A percentile compares a stretch with the other conserved stretches of the same genome.
phyloP scores from a whole-genome alignment of 2,888 invertebrate species.

The Listrodromus nycthemerus region DNA sequence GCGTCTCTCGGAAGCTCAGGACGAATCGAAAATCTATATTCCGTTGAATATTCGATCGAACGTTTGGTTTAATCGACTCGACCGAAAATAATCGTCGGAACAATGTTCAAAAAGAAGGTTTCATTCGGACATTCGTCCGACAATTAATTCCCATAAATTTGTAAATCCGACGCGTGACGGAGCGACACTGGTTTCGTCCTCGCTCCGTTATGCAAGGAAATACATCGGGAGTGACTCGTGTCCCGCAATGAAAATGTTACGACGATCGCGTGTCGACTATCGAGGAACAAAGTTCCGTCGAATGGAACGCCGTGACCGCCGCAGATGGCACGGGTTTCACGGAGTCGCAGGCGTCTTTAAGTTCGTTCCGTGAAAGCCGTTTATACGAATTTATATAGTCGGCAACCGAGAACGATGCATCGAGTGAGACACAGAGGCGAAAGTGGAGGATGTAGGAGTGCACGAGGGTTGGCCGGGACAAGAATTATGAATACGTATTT shows the following conservation, averaged over 20 bases:
- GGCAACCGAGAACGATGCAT: background rate
- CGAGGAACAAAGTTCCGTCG: background rate
- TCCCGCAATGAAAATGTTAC: conserved; percentile 73
- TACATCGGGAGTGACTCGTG: conserved; percentile 59
- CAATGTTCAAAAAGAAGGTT: too few species aligned
- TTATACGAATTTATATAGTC: conserved; percentile 78
- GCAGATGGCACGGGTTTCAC: background rate
- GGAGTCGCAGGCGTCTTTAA: conserved; percentile 69
- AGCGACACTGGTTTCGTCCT: background rate
- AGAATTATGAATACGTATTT: conserved; percentile 61
- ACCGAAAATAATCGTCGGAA: too few species aligned
- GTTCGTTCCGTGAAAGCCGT: conserved; percentile 73
- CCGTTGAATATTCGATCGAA: too few species aligned
- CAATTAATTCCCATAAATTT: too few species aligned
- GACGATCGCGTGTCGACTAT: conserved; percentile 64
- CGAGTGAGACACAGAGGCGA: conserved; percentile 47
- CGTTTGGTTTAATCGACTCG: too few species aligned
- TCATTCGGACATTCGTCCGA: too few species aligned
- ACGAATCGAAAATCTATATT: too few species aligned
- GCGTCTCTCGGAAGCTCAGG: too few species aligned
- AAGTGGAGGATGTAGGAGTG: conserved; percentile 39
- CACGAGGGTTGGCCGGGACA: conserved; percentile 37
- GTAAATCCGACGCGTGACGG: background rate
- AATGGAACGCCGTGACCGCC: background rate
- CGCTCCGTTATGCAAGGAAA: background rate